These are phyloP conservation scores for Gryon sp. DNA, from an alignment of 1,140 invertebrate species.

Conservation along the genomic window DNA sequence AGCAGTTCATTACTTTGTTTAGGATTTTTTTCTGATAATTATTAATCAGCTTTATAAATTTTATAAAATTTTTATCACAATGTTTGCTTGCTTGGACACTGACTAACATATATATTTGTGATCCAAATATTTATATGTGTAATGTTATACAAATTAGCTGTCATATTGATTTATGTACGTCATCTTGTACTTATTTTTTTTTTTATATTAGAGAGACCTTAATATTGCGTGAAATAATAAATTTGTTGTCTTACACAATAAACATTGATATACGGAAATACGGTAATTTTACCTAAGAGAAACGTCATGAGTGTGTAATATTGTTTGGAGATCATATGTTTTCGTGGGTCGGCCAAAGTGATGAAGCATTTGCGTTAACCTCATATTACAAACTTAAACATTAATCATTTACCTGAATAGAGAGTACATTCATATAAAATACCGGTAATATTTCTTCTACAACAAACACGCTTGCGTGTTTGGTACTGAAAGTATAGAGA, in stretches of 20 bases:
- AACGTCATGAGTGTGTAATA: conserved; percentile 39
- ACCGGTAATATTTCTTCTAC: conserved; percentile 56
- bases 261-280: conserved; percentile 40
- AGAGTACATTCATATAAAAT: conserved; percentile 50
- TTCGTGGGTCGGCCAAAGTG: conserved; percentile 47
- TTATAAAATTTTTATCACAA: too few relatives aligned
- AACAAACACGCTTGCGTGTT: conserved; percentile 49
- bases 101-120: too few relatives aligned
- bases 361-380: conserved; percentile 57
- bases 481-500: conserved; percentile 60
- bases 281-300: conserved; percentile 3
- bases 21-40: too few relatives aligned
- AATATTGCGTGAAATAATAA: too few relatives aligned
- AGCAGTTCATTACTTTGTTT: too few relatives aligned
- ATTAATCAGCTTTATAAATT: too few relatives aligned
- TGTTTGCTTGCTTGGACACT: too few relatives aligned
- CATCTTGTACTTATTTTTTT: too few relatives aligned
- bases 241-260: conserved; percentile 18
- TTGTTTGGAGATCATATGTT: conserved; percentile 28
- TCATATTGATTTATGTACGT: too few relatives aligned
- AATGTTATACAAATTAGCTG: too few relatives aligned
- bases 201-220: too few relatives aligned
- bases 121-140: too few relatives aligned
- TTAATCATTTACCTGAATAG: conserved; percentile 62
- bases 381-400: conserved; percentile 55